Conservation (phyloP, 1,140 invertebrate species). For the Papilio polyxenes region DNA sequence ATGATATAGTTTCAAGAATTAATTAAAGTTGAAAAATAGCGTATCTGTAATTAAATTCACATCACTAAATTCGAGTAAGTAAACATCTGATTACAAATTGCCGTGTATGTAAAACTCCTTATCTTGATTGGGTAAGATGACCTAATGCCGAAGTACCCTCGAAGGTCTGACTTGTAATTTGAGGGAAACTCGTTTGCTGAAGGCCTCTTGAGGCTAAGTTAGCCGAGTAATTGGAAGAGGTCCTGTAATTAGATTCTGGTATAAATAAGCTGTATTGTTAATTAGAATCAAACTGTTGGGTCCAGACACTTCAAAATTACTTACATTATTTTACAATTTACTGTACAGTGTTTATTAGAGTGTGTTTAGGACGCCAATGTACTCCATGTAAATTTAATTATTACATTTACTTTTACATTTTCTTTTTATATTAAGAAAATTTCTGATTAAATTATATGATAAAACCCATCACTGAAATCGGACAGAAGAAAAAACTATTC, state of each 20-base stretch:
- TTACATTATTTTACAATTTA: background rate
- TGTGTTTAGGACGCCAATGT: too few relatives aligned
- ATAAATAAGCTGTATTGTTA: slow-evolving; percentile 8
- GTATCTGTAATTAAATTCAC: too few relatives aligned
- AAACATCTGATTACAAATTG: background rate
- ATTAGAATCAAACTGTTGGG: slow-evolving; percentile 8
- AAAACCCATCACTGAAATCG: background rate
- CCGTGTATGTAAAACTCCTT: background rate
- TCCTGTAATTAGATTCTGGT: slow-evolving; percentile 5
- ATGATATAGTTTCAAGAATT: too few relatives aligned
- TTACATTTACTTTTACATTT: too few relatives aligned
- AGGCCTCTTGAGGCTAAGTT: slow-evolving; percentile 20
- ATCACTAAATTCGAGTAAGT: background rate
- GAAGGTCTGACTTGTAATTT: slow-evolving; percentile 8
- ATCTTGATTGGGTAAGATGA: background rate
- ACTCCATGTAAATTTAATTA: too few relatives aligned
- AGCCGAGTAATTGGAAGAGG: slow-evolving; percentile 16
- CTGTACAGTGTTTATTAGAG: too few relatives aligned
- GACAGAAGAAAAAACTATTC: background rate
- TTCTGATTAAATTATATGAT: background rate
- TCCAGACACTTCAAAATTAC: background rate
- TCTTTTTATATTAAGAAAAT: too few relatives aligned
- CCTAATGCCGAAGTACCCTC: slow-evolving; percentile 10
- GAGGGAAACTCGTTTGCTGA: slow-evolving; percentile 22
- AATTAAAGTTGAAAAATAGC: too few relatives aligned